A percentile compares a stretch with the other conserved stretches of the same genome.
Conservation (phyloP, 2,113 vertebrate species). For the Heliornis fulica region DNA sequence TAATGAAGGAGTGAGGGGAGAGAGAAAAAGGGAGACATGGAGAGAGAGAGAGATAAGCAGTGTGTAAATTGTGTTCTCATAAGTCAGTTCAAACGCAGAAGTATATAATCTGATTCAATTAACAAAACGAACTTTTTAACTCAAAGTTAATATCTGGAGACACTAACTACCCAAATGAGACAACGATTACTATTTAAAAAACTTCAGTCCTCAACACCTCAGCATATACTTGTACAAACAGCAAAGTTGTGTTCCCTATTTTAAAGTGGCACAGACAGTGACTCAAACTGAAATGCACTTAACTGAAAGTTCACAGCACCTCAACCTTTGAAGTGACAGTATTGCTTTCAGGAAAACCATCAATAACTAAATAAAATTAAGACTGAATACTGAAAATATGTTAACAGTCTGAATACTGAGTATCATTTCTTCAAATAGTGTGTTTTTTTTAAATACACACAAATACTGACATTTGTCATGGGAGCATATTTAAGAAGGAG, state of each 20-base stretch:
- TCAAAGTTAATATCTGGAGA: not conserved
- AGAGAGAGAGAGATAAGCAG: not conserved
- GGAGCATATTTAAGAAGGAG: not conserved
- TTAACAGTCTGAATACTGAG: not conserved
- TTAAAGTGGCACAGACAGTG: not conserved
- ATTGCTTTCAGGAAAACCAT: not conserved
- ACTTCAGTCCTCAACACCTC: not conserved
- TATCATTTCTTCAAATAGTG: not conserved
- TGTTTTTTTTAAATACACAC: not conserved
- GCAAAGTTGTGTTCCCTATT: not conserved
- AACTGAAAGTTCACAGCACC: not conserved
- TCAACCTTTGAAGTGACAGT: not conserved
- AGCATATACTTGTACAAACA: not conserved
- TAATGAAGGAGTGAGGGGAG: conserved; percentile 29
- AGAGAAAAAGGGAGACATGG: not conserved
- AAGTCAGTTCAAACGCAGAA: not conserved
- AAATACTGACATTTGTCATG: not conserved
- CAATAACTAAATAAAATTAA: not conserved
- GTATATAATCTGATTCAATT: not conserved
- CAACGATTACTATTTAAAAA: not conserved
- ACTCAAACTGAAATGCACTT: not conserved
- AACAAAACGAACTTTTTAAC: not conserved
- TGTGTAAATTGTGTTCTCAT: not conserved
- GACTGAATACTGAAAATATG: not conserved
- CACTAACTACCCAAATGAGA: not conserved